These are phyloP conservation scores for Gambusia affinis DNA, from an alignment of 2,113 vertebrate species.

Conservation along the genomic window DNA sequence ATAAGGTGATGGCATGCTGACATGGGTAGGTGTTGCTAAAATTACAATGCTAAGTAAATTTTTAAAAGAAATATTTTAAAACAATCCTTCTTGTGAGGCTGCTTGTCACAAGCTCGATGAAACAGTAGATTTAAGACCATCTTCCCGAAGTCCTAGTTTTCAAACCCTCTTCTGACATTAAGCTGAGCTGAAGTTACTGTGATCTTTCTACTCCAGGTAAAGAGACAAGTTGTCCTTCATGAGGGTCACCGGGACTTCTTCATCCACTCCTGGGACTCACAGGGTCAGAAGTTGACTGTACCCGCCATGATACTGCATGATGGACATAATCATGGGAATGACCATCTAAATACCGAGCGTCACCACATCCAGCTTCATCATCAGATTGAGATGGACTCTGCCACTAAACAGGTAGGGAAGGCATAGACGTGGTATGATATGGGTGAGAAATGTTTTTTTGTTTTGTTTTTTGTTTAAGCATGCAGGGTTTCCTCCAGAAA, in stretches of 20 bases:
- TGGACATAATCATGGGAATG: background rate
- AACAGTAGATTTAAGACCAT: no score
- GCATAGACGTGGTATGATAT: background rate
- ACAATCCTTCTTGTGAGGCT: no score
- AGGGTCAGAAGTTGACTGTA: conserved; percentile 47
- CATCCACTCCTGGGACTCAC: conserved; percentile 62
- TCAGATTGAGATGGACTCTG: background rate
- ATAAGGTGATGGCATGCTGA: no score
- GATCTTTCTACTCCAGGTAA: conserved; percentile 45
- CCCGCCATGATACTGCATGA: conserved; percentile 46
- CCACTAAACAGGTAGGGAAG: conserved; percentile 25
- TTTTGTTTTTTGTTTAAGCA: background rate
- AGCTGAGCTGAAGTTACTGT: background rate
- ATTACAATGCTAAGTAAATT: no score
- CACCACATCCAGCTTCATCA: conserved; percentile 2
- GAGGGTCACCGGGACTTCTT: conserved; percentile 50
- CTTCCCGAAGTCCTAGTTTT: background rate
- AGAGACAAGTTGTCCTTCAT: conserved; percentile 53
- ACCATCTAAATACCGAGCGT: background rate
- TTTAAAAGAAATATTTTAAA: no score
- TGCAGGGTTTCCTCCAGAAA: no score
- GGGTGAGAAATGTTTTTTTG: background rate
- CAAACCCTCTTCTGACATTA: background rate
- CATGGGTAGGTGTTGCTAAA: no score
- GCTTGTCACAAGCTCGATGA: no score